A percentile compares a stretch with the other conserved stretches of the same genome.
Conservation (phyloP, 2,888 invertebrate species). For the Odontocolon sp. region DNA sequence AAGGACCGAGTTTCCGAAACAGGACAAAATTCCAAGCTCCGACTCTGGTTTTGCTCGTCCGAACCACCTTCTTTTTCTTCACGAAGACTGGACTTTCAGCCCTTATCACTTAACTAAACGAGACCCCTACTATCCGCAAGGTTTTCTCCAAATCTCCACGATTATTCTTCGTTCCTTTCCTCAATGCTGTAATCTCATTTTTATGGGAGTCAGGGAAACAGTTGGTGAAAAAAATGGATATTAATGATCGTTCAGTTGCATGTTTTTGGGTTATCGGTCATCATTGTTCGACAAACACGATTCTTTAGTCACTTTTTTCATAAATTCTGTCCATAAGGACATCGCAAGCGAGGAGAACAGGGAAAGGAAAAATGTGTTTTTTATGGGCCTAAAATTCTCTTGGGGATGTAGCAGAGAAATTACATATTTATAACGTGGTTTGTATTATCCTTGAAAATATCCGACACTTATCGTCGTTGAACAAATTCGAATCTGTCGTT, state of each 20-base stretch:
- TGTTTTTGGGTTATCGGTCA: too few species aligned
- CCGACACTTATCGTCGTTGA: neutral
- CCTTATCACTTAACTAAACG: conserved; percentile 21
- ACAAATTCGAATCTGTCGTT: neutral
- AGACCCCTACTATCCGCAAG: neutral
- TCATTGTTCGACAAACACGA: too few species aligned
- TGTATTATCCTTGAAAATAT: neutral
- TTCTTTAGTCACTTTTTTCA: too few species aligned
- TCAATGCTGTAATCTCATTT: neutral
- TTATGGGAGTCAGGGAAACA: neutral
- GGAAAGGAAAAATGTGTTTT: too few species aligned
- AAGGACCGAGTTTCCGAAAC: neutral
- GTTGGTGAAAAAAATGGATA: neutral
- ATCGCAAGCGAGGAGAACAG: too few species aligned
- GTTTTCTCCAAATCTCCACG: neutral
- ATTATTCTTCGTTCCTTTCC: conserved; percentile 13
- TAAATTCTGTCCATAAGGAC: too few species aligned
- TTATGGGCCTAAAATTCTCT: too few species aligned
- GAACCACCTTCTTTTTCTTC: neutral
- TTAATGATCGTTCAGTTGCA: too few species aligned
- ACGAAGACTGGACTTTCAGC: neutral
- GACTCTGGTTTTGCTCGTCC: neutral
- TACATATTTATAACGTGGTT: neutral
- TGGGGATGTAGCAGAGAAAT: neutral
- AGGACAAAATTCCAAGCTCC: conserved; percentile 3